phyloP scores from a whole-genome alignment of 2,888 invertebrate species.

The Euplexia lucipara region DNA sequence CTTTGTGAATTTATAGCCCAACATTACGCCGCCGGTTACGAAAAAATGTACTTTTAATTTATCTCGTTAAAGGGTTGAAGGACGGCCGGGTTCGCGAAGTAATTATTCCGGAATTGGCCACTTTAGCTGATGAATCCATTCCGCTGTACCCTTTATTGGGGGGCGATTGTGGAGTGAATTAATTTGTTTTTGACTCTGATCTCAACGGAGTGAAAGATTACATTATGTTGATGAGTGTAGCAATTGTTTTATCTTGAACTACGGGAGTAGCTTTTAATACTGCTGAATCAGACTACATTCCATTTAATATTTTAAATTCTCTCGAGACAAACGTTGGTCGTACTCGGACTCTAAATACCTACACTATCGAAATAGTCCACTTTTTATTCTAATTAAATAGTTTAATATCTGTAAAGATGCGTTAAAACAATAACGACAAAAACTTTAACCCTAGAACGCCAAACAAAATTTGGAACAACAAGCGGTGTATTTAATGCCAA shows the following conservation, averaged over 20 bases:
- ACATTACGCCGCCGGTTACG: slow-evolving; percentile 88
- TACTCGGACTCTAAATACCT: no score
- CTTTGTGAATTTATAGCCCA: slow-evolving; percentile 89
- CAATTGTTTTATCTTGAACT: slow-evolving; percentile 64
- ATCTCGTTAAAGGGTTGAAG: slow-evolving; percentile 91
- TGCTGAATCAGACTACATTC: neutral
- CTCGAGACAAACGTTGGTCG: no score
- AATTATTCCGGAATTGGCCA: slow-evolving; percentile 91
- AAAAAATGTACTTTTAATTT: slow-evolving; percentile 91
- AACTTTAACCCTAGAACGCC: neutral
- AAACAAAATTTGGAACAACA: neutral
- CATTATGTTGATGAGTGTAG: slow-evolving; percentile 79
- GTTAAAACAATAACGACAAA: neutral
- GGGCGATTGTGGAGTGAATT: slow-evolving; percentile 86
- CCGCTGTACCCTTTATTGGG: slow-evolving; percentile 82
- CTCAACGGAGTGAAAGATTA: slow-evolving; percentile 86
- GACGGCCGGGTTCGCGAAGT: slow-evolving; percentile 89
- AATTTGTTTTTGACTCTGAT: slow-evolving; percentile 85
- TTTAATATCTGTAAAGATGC: neutral
- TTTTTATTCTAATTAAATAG: neutral
- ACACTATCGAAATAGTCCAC: no score
- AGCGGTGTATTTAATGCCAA: slow-evolving; percentile 9
- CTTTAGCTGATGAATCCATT: slow-evolving; percentile 90
- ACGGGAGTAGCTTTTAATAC: neutral
- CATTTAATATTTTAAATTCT: no score